Evolutionary conservation across 2,113 vertebrate species (phyloP).

Genomic region (Scalopus aquaticus): DNA sequence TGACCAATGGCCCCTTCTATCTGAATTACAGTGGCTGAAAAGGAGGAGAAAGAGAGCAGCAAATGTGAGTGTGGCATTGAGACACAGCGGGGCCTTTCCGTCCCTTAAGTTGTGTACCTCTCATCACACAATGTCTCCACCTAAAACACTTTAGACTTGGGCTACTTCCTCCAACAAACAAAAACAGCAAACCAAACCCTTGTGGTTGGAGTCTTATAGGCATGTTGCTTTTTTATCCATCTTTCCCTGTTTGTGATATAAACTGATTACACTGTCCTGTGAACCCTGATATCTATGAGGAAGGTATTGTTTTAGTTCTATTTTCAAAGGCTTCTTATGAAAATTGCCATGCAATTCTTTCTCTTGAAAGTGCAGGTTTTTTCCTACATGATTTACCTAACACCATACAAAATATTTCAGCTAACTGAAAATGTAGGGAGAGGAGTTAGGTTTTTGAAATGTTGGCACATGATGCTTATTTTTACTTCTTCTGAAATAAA

Average conservation of each 20-base stretch:
- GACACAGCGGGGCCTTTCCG: neutral
- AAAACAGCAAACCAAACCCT: neutral
- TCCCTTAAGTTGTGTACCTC: neutral
- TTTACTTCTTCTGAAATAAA: constrained; percentile 39
- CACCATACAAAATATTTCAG: neutral
- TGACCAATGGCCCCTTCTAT: constrained; percentile 86
- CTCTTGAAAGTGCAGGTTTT: neutral
- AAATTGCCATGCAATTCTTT: neutral
- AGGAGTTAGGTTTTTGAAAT: constrained; percentile 29
- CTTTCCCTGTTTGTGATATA: neutral
- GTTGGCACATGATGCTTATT: neutral
- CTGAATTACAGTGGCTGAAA: constrained; percentile 92
- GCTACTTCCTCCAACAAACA: neutral
- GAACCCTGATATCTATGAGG: neutral
- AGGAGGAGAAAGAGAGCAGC: constrained; percentile 94
- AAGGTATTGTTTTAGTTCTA: neutral
- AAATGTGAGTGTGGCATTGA: constrained; percentile 80
- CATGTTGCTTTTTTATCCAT: neutral
- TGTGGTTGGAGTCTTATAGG: neutral
- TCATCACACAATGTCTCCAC: neutral
- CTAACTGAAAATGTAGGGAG: neutral
- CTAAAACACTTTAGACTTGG: neutral
- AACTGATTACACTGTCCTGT: neutral
- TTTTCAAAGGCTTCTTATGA: constrained; percentile 14
- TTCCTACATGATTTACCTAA: neutral